These are phyloP conservation scores for Oreocharis arfaki DNA, from an alignment of 2,113 vertebrate genomes.

Conservation along the genomic window DNA sequence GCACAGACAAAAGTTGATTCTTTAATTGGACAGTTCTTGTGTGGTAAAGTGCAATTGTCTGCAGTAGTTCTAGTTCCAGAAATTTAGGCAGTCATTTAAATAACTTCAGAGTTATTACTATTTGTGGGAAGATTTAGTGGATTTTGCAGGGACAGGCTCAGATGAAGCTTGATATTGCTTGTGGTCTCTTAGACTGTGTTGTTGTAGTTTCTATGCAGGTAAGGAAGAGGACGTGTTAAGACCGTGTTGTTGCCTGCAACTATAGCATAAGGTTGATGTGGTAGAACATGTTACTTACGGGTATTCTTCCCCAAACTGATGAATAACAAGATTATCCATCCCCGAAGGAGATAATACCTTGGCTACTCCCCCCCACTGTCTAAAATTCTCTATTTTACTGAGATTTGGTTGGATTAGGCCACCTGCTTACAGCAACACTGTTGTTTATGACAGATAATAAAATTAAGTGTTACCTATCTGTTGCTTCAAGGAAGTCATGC, in stretches of 20 bases:
- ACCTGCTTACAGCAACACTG: neutral
- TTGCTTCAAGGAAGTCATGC: neutral
- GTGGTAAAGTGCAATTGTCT: conserved; percentile 20
- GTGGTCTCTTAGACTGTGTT: neutral
- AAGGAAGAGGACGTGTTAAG: neutral
- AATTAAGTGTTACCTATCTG: neutral
- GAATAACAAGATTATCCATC: neutral
- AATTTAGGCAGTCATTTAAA: neutral
- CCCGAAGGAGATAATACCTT: neutral
- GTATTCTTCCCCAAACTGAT: neutral
- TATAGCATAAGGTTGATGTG: neutral
- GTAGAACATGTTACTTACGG: neutral
- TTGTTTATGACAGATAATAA: neutral
- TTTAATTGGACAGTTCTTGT: conserved; percentile 4
- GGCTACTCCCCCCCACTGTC: neutral
- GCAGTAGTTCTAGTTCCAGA: neutral
- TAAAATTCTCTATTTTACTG: neutral
- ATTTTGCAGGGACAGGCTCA: neutral
- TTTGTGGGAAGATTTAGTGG: neutral
- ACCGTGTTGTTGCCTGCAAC: neutral
- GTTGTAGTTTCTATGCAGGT: neutral
- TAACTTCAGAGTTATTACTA: neutral
- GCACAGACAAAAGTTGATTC: conserved; percentile 17
- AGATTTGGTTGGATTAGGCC: neutral
- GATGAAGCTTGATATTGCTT: neutral